These are phyloP conservation scores for Sturmia bella DNA, from an alignment of 2,888 invertebrate genomes.

Conservation along the genomic window DNA sequence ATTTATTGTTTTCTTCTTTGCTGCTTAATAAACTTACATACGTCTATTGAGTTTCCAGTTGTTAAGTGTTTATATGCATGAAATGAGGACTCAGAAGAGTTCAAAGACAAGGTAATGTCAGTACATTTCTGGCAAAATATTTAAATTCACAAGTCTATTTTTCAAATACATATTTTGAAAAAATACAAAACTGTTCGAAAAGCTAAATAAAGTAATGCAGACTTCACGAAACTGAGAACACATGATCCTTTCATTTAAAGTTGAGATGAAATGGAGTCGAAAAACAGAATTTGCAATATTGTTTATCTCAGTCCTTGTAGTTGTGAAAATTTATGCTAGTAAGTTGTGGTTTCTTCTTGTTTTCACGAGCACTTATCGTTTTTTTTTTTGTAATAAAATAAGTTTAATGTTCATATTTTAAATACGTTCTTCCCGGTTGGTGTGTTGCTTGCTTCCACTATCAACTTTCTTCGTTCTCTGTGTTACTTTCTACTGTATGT, in stretches of 20 bases:
- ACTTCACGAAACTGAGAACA: too few relatives aligned
- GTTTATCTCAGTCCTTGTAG: too few relatives aligned
- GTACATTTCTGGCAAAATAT: too few relatives aligned
- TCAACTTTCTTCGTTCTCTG: slow-evolving; percentile 1
- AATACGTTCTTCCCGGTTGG: background rate
- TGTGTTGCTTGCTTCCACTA: background rate
- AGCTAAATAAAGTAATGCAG: too few relatives aligned
- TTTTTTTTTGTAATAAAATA: slow-evolving; percentile 47
- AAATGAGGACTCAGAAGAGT: background rate
- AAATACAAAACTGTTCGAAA: too few relatives aligned
- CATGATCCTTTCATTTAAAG: too few relatives aligned
- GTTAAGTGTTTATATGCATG: background rate
- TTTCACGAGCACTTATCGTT: slow-evolving; percentile 24
- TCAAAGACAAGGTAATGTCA: background rate
- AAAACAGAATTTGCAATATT: too few relatives aligned
- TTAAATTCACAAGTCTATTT: too few relatives aligned
- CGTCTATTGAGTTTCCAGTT: slow-evolving; percentile 1
- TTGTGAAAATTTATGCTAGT: too few relatives aligned
- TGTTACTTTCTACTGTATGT: background rate
- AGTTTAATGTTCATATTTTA: slow-evolving; percentile 39
- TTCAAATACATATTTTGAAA: too few relatives aligned
- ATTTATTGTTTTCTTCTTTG: background rate
- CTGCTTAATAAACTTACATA: slow-evolving; percentile 22
- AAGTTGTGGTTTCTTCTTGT: too few relatives aligned
- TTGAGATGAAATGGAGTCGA: too few relatives aligned